Evolutionary conservation across 2,113 vertebrate genomes (phyloP).

Genomic region (Vulpes ferrilata): DNA sequence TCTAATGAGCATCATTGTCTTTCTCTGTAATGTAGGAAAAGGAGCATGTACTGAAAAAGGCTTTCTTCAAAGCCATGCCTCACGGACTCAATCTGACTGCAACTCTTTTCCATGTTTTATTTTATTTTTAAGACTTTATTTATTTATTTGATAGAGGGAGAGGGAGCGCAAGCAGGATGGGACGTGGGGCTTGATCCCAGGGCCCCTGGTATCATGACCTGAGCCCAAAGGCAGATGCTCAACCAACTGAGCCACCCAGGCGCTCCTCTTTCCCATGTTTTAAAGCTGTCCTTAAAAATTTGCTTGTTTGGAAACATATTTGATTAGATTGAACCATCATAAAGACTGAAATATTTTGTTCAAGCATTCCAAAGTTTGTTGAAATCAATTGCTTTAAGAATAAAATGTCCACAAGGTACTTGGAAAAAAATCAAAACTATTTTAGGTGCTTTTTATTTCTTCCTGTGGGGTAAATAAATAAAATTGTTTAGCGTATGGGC

Average conservation of each 20-base stretch:
- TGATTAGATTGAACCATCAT: not conserved
- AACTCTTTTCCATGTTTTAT: not conserved
- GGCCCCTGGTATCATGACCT: too few species aligned
- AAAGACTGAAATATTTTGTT: not conserved
- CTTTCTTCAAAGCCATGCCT: not conserved
- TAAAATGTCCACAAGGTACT: not conserved
- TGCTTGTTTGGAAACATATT: not conserved
- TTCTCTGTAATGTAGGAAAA: not conserved
- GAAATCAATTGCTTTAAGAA: conserved; percentile 36
- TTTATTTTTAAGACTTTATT: not conserved
- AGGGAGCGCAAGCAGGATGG: too few species aligned
- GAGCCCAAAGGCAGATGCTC: too few species aligned
- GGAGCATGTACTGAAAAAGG: not conserved
- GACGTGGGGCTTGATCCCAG: too few species aligned
- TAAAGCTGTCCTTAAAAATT: not conserved
- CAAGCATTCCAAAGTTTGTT: not conserved
- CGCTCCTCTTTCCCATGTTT: not conserved
- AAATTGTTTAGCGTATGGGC: not conserved
- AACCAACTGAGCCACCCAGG: too few species aligned
- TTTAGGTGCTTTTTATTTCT: conserved; percentile 23
- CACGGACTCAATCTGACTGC: not conserved
- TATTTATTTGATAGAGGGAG: too few species aligned
- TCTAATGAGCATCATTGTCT: conserved; percentile 5
- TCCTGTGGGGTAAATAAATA: conserved; percentile 10
- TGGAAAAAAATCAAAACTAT: not conserved